Evolutionary conservation across 2,797 vertebrate species (phyloP), one percentile per base, ranked within the genome.

Genomic region (Sorex maritimensis): DNA sequence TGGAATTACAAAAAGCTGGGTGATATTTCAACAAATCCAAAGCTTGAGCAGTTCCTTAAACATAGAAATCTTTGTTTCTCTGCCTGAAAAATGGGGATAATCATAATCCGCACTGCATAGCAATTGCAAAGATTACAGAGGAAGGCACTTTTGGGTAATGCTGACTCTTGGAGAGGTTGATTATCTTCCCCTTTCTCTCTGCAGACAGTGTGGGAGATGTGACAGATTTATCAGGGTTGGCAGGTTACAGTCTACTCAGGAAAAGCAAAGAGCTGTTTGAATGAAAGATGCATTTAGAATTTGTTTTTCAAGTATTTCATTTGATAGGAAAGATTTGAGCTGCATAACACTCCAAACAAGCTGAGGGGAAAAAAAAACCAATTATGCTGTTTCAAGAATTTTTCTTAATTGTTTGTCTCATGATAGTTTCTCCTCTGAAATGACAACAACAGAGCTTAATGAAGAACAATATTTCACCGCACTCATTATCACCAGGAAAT

Each of bases 321-420:
- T 85, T 58, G 13, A 93, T 41, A 80, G 13, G 46, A 85, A 52
- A 82, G 7, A 85, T 58, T 93, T 34, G 77, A 83, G n/a, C 7
- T 41, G 13, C 26, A 9, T 13, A 72, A 72, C 2, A 30, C 4
- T 9, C 93, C 30, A 71, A 80, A 84, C 6, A 26, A 81, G 9
- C 41, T 89, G 14, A 69, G 71, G 55, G 71, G 34, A 93, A 93
- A 86, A 23, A 14, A 52, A 52, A 49, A 49, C 11, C 8, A 68
- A 28, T 65, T 83, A 41, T 10, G 69, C 7, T 52, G 19, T 81
- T 5, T n/a, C 8, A 90, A 61, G 6, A 0, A 74, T 65, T 89
- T 83, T 72, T 71, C 61, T 5, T 78, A 65, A 78, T 73, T 63
- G 4, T n/a, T 83, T 26, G 41, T 61, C 23, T 71, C 58, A 49